Percentiles rank a stretch among this genome's conserved stretches.
These are phyloP conservation scores for Catostylus mosaicus DNA, from an alignment of 30 jellyfish, hydroid and myxozoan species.

Conservation along the genomic window DNA sequence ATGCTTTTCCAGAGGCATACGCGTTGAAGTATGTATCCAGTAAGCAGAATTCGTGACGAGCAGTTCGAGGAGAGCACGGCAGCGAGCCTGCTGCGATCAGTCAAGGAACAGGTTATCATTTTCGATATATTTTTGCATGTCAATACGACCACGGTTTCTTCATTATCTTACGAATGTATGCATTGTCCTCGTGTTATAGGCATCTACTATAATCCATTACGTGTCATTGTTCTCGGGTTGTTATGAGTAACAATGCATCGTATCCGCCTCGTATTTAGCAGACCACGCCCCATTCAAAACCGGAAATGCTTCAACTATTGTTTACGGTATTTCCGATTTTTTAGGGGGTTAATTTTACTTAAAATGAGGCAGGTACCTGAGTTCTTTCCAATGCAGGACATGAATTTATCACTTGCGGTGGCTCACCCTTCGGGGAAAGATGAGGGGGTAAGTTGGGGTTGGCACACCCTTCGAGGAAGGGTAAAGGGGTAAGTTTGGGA, in stretches of 20 bases:
- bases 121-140: slow-evolving; percentile 26
- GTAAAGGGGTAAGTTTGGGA: too few relatives aligned
- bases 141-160: slow-evolving; percentile 20
- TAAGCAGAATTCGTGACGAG: slow-evolving; percentile 32
- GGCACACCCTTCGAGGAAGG: too few relatives aligned
- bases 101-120: slow-evolving; percentile 72
- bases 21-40: slow-evolving; percentile 24
- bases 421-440: too few relatives aligned
- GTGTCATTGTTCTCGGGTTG: slow-evolving; percentile 15
- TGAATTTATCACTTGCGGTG: too few relatives aligned
- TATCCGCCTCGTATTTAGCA: too few relatives aligned
- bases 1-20: background rate
- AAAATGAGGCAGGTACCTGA: too few relatives aligned
- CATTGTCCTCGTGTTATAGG: slow-evolving; percentile 39
- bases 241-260: background rate
- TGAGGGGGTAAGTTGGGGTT: too few relatives aligned
- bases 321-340: too few relatives aligned
- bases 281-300: slow-evolving; percentile 2
- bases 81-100: slow-evolving; percentile 77
- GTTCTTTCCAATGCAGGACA: too few relatives aligned
- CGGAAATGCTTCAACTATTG: too few relatives aligned
- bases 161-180: slow-evolving; percentile 20
- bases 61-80: slow-evolving; percentile 64
- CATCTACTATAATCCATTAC: background rate
- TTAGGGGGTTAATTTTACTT: too few relatives aligned